phyloP scores from a whole-genome alignment of 2,113 vertebrate species.

The Heterochromis multidens region DNA sequence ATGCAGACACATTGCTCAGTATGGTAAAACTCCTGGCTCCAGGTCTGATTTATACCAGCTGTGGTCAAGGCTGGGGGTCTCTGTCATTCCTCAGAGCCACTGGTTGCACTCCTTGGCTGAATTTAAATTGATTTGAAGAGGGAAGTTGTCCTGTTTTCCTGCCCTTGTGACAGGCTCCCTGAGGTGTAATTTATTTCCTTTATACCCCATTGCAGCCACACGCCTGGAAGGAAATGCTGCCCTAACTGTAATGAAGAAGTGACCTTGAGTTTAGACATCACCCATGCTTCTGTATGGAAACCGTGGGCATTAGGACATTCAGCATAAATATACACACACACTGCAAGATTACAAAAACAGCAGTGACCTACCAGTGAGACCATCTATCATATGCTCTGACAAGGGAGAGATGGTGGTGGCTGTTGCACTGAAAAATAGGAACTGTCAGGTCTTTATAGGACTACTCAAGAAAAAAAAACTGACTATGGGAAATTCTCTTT shows the following conservation, averaged over 20 bases:
- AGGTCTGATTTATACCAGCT: constrained; percentile 51
- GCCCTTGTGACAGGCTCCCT: constrained; percentile 32
- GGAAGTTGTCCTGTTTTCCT: constrained; percentile 29
- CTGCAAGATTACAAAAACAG: not conserved
- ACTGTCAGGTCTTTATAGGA: not conserved
- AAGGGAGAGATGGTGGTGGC: not conserved
- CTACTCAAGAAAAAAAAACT: not conserved
- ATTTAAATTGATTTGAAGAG: constrained; percentile 33
- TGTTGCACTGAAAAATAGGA: not conserved
- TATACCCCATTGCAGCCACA: not conserved
- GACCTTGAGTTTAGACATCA: constrained; percentile 58
- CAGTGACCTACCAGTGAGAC: not conserved
- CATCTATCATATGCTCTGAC: constrained; percentile 31
- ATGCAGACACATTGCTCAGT: constrained; percentile 32
- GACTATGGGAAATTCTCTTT: not conserved
- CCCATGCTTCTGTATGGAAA: constrained; percentile 9
- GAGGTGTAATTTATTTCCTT: constrained; percentile 51
- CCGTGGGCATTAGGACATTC: constrained; percentile 10
- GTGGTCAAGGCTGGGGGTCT: constrained; percentile 30
- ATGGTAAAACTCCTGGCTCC: constrained; percentile 29
- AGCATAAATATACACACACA: constrained; percentile 4
- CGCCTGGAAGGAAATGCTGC: constrained; percentile 11
- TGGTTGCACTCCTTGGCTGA: constrained; percentile 28
- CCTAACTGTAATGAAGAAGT: constrained; percentile 37
- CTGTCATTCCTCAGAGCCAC: constrained; percentile 33